Evolutionary conservation across 2,888 invertebrate species (phyloP).

Genomic region (Atherix ibis): DNA sequence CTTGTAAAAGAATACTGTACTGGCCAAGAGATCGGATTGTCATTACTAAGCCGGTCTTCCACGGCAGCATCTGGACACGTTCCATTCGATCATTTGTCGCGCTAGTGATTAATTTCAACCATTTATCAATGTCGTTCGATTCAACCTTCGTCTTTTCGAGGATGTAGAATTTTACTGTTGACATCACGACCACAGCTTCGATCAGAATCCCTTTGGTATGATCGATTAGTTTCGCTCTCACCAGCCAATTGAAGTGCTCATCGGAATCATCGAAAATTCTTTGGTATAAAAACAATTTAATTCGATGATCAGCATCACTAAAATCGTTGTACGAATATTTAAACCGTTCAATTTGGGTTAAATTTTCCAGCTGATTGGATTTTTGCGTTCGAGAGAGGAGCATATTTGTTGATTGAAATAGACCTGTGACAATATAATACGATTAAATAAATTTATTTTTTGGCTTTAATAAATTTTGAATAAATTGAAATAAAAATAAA

Average conservation of each 20-base stretch:
- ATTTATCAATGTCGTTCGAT: constrained; percentile 38
- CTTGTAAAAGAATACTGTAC: constrained; percentile 33
- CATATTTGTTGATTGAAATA: constrained; percentile 36
- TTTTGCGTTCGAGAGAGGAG: constrained; percentile 29
- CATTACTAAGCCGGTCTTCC: constrained; percentile 38
- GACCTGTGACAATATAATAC: constrained; percentile 20
- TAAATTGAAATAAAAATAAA: background rate
- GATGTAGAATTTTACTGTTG: constrained; percentile 37
- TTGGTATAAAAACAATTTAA: constrained; percentile 41
- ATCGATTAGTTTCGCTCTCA: constrained; percentile 34
- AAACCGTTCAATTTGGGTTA: constrained; percentile 19
- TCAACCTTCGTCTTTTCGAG: constrained; percentile 34
- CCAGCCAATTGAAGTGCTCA: constrained; percentile 38
- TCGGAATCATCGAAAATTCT: constrained; percentile 37
- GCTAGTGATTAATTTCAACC: constrained; percentile 35
- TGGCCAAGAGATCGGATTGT: constrained; percentile 30
- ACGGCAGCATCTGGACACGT: constrained; percentile 36
- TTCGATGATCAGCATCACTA: constrained; percentile 38
- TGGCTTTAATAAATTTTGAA: background rate
- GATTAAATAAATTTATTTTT: constrained; percentile 1
- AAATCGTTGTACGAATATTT: constrained; percentile 40
- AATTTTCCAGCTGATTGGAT: constrained; percentile 18
- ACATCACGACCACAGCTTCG: constrained; percentile 37
- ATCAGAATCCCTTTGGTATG: constrained; percentile 25
- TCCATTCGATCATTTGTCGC: constrained; percentile 35